These are phyloP conservation scores for Dendrocincla fuliginosa DNA, from an alignment of 2,797 vertebrate genomes.

Conservation along the genomic window DNA sequence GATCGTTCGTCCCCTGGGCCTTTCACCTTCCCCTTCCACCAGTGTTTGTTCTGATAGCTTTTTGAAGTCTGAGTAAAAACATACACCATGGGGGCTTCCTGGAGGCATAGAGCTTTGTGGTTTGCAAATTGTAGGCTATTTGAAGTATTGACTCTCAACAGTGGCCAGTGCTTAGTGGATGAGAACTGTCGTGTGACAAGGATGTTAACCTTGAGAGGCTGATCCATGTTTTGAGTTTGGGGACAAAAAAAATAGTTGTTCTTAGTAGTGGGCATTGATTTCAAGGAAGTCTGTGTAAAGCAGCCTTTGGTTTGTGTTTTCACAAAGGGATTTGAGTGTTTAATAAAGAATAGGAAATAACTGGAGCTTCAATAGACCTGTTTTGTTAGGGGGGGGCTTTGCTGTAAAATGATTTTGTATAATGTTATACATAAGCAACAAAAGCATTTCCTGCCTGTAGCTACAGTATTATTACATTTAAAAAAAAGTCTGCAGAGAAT, in stretches of 20 bases:
- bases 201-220: slow-evolving; percentile 14
- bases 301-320: slow-evolving; percentile 40
- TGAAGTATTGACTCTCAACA: background rate
- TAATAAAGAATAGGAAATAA: slow-evolving; percentile 57
- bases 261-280: slow-evolving; percentile 33
- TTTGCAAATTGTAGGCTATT: slow-evolving; percentile 22
- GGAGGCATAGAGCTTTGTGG: slow-evolving; percentile 13
- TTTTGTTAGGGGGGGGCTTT: background rate
- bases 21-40: slow-evolving; percentile 56
- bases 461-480: background rate
- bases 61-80: slow-evolving; percentile 52
- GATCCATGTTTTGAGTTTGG: slow-evolving; percentile 30
- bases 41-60: slow-evolving; percentile 11
- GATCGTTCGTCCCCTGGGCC: background rate
- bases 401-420: background rate
- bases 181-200: background rate
- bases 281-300: slow-evolving; percentile 40
- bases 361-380: slow-evolving; percentile 44
- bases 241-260: slow-evolving; percentile 25
- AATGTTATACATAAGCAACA: background rate
- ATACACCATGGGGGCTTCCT: slow-evolving; percentile 17
- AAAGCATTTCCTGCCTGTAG: slow-evolving; percentile 37
- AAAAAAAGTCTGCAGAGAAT: background rate
- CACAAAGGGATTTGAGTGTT: slow-evolving; percentile 37
- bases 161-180: background rate